Base-by-base conservation (phyloP, 2,888 invertebrate species). In the Sinotaia quadrata region DNA sequence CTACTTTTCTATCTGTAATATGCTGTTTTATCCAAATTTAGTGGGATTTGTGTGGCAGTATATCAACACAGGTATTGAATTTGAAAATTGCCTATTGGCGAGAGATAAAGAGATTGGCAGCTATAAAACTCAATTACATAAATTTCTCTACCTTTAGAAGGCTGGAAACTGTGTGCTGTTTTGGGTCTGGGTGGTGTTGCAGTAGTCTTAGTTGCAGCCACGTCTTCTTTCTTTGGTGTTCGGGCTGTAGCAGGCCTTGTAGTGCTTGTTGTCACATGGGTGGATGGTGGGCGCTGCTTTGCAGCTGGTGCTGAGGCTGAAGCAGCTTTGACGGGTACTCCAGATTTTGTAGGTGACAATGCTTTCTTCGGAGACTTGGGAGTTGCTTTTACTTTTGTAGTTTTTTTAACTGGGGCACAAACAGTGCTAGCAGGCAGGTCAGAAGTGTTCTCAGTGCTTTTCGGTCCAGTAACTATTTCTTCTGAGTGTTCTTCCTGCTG, bases 311-410 rank as follows among this genome's bases (percentile, higher is more conserved):
- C 29, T 24, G 62, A 36, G 33, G 65, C 27, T 4, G 65, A 27
- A 10, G 52, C 41, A 21, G 65, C 56, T 29, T 65, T 65, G n/a
- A 65, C 65, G 12, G 65, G 65, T 24, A 65, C 65, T 29, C 54
- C 56, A 21, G 65, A 65, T 44, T 65, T 65, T 24, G 65, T 41
- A 18, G 54, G 52, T 18, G 65, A 34, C 2, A 56, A 56, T 7
- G 33, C n/a, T 29, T 65, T 65, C 33, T 37, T 27, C 12, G 65
- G 65, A 27, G 65, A 65, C 27, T 65, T 65, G 18, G 65, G 54
- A 4, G 56, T 31, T 4, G 65, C n/a, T n/a, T 36, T 36, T 4
- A 27, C 34, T 4, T n/a, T 44, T 18, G 41, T 15, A 8, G 37
- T 7, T 33, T 65, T 54, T 37, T 15, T 52, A 4, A 12, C 34